Conservation (phyloP, 2,113 vertebrate genomes). For the Pholis gunnellus region DNA sequence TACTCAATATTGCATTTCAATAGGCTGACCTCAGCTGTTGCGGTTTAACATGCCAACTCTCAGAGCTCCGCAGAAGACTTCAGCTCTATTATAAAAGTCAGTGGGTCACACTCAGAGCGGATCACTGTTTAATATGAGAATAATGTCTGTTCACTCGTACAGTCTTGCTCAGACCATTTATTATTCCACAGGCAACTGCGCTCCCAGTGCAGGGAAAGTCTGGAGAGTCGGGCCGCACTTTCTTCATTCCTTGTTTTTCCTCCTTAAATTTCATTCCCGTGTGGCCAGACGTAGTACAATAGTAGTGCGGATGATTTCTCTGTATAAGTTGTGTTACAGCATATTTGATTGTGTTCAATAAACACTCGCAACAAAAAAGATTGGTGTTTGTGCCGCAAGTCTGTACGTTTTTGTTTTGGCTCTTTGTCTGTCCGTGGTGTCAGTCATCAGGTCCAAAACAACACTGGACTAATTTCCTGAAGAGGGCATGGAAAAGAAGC, state of each 20-base stretch:
- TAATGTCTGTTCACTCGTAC: constrained; percentile 26
- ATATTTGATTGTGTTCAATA: constrained; percentile 24
- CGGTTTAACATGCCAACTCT: constrained; percentile 65
- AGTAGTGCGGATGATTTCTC: constrained; percentile 12
- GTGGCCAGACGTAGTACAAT: constrained; percentile 31
- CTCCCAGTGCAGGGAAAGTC: constrained; percentile 23
- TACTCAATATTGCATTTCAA: constrained; percentile 79
- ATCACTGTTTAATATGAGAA: constrained; percentile 68
- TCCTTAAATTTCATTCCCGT: constrained; percentile 36
- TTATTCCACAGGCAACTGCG: constrained; percentile 54
- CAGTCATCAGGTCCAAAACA: constrained; percentile 45
- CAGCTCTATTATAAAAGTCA: constrained; percentile 72
- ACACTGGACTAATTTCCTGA: constrained; percentile 35
- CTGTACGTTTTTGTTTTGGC: constrained; percentile 15
- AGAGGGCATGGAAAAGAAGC: constrained; percentile 21
- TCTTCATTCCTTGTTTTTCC: constrained; percentile 30
- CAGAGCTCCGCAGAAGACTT: constrained; percentile 62
- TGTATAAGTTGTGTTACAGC: constrained; percentile 22
- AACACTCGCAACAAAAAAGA: constrained; percentile 20
- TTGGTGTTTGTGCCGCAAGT: neutral
- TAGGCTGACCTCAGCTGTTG: constrained; percentile 71
- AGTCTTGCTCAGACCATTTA: constrained; percentile 36
- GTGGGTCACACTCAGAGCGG: constrained; percentile 62
- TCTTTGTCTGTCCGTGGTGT: constrained; percentile 30
- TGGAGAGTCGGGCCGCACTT: constrained; percentile 25